Evolutionary conservation across 2,888 invertebrate species (phyloP).

Genomic region (Punctoribates punctum): DNA sequence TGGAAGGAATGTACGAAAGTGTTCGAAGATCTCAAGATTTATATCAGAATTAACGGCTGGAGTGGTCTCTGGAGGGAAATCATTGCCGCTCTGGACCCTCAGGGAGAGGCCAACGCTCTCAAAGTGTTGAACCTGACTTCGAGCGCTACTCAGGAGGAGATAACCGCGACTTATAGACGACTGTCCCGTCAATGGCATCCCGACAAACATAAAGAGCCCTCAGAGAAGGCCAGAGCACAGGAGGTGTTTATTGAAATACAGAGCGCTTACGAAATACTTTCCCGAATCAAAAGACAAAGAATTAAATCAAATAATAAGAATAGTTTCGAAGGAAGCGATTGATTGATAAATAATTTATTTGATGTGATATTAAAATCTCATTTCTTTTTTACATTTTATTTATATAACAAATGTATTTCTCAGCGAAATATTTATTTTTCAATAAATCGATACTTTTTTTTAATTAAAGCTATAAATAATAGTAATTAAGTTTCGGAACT

Average conservation of each 20-base stretch:
- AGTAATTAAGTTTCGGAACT: background rate
- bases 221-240: slow-evolving; percentile 67
- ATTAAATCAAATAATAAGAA: slow-evolving; percentile 24
- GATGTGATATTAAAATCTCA: slow-evolving; percentile 30
- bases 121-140: slow-evolving; percentile 73
- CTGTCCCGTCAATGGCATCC: slow-evolving; percentile 84
- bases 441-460: slow-evolving; percentile 14
- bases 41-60: slow-evolving; percentile 81
- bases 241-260: slow-evolving; percentile 88
- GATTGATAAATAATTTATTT: slow-evolving; percentile 23
- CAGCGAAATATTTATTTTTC: background rate
- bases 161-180: slow-evolving; percentile 73
- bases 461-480: background rate
- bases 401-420: slow-evolving; percentile 23
- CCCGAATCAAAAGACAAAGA: slow-evolving; percentile 41
- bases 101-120: slow-evolving; percentile 83
- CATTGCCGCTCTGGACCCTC: slow-evolving; percentile 78
- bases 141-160: slow-evolving; percentile 78
- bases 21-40: slow-evolving; percentile 69
- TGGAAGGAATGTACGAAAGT: slow-evolving; percentile 68
- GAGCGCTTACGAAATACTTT: slow-evolving; percentile 75
- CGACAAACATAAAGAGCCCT: slow-evolving; percentile 76
- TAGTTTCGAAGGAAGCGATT: slow-evolving; percentile 17
- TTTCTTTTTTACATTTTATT: slow-evolving; percentile 20
- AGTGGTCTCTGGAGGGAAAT: slow-evolving; percentile 80